Evolutionary conservation across 2,888 invertebrate genomes (phyloP).

Genomic region (Biston stratarius): DNA sequence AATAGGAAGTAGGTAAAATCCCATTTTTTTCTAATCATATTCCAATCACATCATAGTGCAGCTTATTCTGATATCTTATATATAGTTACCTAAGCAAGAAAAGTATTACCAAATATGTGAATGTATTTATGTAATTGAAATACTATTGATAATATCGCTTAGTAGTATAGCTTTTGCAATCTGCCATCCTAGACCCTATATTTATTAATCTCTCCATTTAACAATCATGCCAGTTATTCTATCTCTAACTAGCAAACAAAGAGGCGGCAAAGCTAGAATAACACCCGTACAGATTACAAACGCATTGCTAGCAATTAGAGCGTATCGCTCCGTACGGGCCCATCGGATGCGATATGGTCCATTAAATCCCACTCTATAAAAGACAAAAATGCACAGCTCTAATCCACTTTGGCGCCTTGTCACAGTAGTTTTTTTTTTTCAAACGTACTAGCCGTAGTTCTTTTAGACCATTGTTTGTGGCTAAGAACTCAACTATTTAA

Average conservation of each 20-base stretch:
- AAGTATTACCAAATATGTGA: no score
- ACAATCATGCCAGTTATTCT: slow-evolving; percentile 23
- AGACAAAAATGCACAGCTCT: slow-evolving; percentile 54
- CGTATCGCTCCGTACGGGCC: slow-evolving; percentile 58
- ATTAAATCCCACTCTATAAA: slow-evolving; percentile 66
- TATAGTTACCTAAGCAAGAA: no score
- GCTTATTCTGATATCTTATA: no score
- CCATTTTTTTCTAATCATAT: no score
- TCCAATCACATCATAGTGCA: no score
- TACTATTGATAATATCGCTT: not conserved
- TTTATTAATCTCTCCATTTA: slow-evolving; percentile 10
- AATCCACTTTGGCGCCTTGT: slow-evolving; percentile 21
- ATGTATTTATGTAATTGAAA: slow-evolving; percentile 8
- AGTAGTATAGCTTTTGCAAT: not conserved
- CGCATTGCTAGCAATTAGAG: slow-evolving; percentile 63
- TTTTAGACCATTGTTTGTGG: no score
- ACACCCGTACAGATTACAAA: slow-evolving; percentile 44
- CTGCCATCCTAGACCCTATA: not conserved
- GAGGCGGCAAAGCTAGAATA: slow-evolving; percentile 39
- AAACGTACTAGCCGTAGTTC: not conserved
- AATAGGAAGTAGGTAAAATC: no score
- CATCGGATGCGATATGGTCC: slow-evolving; percentile 67
- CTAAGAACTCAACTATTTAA: no score
- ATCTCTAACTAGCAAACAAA: slow-evolving; percentile 34
- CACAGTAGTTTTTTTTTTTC: not conserved